phyloP scores from a whole-genome alignment of 2,797 vertebrate genomes.

The Tolypeutes matacus region DNA sequence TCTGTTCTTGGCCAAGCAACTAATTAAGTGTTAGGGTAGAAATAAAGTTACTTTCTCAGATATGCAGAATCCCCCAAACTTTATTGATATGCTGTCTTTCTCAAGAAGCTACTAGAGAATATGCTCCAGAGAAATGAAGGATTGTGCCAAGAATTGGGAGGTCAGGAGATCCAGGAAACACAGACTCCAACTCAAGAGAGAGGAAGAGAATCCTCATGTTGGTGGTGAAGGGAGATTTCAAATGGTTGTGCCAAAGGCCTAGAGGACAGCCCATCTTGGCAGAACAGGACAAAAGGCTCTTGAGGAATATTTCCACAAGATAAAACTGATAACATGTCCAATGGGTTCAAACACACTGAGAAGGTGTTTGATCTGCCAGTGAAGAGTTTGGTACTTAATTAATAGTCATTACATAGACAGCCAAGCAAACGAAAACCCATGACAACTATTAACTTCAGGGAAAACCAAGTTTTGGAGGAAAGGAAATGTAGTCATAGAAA shows the following conservation, averaged over 20 bases:
- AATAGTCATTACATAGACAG: not conserved
- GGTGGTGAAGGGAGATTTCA: not conserved
- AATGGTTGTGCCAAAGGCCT: not conserved
- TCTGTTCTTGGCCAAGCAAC: not conserved
- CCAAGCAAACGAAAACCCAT: not conserved
- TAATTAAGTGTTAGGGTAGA: not conserved
- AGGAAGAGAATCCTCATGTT: not conserved
- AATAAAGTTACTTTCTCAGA: not conserved
- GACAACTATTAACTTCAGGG: not conserved
- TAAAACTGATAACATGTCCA: not conserved
- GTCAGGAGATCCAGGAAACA: not conserved
- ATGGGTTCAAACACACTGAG: not conserved
- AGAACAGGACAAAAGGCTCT: not conserved
- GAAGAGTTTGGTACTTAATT: not conserved
- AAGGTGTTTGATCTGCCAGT: not conserved
- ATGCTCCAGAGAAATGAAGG: not conserved
- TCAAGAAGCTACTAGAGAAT: not conserved
- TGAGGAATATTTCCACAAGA: not conserved
- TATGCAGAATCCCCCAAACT: not conserved
- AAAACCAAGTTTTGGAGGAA: constrained; percentile 34
- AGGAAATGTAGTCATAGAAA: not conserved
- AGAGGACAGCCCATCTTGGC: not conserved
- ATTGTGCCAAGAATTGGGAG: not conserved
- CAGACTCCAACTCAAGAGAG: not conserved
- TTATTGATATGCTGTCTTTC: not conserved